A percentile compares a stretch with the other conserved stretches of the same genome.
Evolutionary conservation across 2,888 invertebrate genomes (phyloP).

Genomic region (Mystacides longicornis): DNA sequence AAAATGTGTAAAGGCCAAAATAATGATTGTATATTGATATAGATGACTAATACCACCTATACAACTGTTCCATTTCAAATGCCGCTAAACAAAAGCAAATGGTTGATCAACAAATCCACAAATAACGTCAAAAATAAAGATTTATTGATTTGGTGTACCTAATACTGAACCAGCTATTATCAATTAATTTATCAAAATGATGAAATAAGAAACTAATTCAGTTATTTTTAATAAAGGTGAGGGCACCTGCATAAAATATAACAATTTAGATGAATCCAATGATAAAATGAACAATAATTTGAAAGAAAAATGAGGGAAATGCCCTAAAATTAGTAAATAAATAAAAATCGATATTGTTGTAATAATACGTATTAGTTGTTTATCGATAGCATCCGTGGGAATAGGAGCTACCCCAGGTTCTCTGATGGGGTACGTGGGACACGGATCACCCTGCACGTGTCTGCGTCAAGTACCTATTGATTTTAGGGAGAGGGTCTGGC

Average conservation of each 20-base stretch:
- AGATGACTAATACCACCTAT: too few relatives aligned
- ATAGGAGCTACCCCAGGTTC: not conserved
- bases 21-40: too few relatives aligned
- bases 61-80: too few relatives aligned
- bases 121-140: too few relatives aligned
- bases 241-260: not conserved
- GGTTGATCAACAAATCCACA: too few relatives aligned
- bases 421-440: not conserved
- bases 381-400: slow-evolving; percentile 2
- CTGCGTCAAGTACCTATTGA: not conserved
- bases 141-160: too few relatives aligned
- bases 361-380: not conserved
- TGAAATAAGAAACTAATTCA: too few relatives aligned
- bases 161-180: too few relatives aligned
- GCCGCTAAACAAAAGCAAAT: too few relatives aligned
- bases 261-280: not conserved
- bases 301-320: not conserved
- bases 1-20: too few relatives aligned
- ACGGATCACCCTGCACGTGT: not conserved
- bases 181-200: too few relatives aligned
- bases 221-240: too few relatives aligned
- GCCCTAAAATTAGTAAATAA: not conserved
- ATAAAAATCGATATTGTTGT: not conserved
- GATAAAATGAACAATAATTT: not conserved
- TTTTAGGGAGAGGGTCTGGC: not conserved